Percentiles rank a stretch among this genome's conserved stretches.
phyloP scores from a whole-genome alignment of 1,140 invertebrate species.

The Proctacanthus coquilletti region DNA sequence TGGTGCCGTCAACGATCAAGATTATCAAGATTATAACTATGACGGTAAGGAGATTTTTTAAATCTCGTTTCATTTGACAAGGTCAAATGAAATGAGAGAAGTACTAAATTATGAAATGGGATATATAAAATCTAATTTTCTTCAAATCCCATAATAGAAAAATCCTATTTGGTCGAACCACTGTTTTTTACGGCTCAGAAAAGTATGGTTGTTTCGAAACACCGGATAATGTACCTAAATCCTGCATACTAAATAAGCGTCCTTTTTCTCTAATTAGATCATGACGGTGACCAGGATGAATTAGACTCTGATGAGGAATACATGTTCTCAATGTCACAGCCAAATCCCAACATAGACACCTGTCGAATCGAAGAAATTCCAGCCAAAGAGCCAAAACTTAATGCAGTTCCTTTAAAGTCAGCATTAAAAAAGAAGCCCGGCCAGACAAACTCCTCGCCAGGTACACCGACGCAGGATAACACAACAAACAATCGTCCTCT shows the following conservation, averaged over 20 bases:
- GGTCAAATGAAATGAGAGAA: too few species aligned
- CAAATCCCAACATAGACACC: conserved; percentile 55
- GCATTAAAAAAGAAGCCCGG: conserved; percentile 73
- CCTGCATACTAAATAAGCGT: too few species aligned
- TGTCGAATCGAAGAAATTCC: conserved; percentile 75
- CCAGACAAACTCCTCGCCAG: conserved; percentile 37
- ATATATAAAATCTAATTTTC: too few species aligned
- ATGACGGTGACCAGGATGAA: conserved; percentile 34
- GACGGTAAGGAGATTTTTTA: conserved; percentile 36
- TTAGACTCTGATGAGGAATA: conserved; percentile 33
- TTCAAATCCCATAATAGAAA: too few species aligned
- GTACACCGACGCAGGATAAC: conserved; percentile 62
- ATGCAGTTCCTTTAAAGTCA: conserved; percentile 78
- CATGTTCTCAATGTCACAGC: conserved; percentile 30
- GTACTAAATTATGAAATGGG: too few species aligned
- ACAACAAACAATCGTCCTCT: conserved; percentile 34
- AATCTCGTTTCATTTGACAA: conserved; percentile 14
- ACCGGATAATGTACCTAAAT: background rate
- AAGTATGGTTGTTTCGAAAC: background rate
- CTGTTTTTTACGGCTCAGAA: too few species aligned
- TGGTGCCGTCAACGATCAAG: conserved; percentile 27
- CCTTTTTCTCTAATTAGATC: conserved; percentile 22
- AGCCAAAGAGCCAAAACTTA: conserved; percentile 73
- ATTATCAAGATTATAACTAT: conserved; percentile 41
- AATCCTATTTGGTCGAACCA: too few species aligned